These are phyloP conservation scores for Drosophila kambysellisi DNA, from an alignment of 2,888 invertebrate species.

Conservation along the genomic window DNA sequence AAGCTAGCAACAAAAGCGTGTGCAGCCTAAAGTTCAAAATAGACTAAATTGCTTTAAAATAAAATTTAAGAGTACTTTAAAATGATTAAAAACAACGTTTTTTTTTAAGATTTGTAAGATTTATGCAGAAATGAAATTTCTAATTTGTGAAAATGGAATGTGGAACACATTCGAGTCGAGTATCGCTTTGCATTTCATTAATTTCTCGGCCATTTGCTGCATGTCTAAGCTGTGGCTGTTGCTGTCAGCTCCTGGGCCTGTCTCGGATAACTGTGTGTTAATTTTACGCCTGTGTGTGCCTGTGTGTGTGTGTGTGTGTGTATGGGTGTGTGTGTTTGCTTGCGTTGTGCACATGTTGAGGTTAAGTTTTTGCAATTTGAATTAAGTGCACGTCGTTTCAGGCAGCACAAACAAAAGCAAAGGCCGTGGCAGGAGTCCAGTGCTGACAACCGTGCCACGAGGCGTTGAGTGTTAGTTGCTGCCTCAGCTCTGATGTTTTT, in stretches of 20 bases:
- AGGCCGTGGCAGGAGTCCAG: slow-evolving; percentile 3
- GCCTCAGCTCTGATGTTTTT: slow-evolving; percentile 65
- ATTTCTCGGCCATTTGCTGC: slow-evolving; percentile 68
- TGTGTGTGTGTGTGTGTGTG: neutral
- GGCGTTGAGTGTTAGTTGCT: slow-evolving; percentile 49
- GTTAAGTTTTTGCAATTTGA: slow-evolving; percentile 74
- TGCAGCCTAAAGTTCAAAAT: neutral
- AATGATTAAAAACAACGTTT: no score
- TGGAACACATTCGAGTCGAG: slow-evolving; percentile 27
- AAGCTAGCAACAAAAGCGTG: no score
- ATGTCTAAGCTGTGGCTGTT: slow-evolving; percentile 52
- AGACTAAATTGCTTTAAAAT: no score
- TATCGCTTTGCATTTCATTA: slow-evolving; percentile 41
- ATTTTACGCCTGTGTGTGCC: slow-evolving; percentile 54
- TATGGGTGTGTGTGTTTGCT: slow-evolving; percentile 24
- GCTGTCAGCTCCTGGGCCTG: slow-evolving; percentile 35
- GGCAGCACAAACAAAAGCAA: slow-evolving; percentile 1
- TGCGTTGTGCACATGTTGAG: slow-evolving; percentile 63
- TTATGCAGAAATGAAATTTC: neutral
- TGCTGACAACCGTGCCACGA: slow-evolving; percentile 17
- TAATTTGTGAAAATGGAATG: neutral
- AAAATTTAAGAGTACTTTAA: no score
- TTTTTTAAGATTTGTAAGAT: neutral
- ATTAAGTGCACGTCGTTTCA: slow-evolving; percentile 70
- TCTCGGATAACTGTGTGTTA: slow-evolving; percentile 66